These are phyloP conservation scores for Petromus typicus DNA, from an alignment of 2,113 vertebrate species.

Conservation along the genomic window DNA sequence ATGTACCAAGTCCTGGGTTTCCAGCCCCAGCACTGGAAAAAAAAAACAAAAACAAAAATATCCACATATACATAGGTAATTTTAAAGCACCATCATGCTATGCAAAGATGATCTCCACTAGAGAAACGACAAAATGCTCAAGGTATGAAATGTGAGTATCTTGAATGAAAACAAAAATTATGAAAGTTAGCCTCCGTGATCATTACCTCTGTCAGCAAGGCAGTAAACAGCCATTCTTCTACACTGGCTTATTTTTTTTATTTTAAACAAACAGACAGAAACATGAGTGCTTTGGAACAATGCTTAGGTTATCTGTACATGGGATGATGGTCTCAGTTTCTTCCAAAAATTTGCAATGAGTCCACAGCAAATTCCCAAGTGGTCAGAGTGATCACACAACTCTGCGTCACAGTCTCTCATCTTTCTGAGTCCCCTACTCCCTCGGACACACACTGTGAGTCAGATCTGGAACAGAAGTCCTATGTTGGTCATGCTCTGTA, in stretches of 20 bases:
- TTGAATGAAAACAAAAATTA: constrained; percentile 57
- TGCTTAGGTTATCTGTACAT: constrained; percentile 66
- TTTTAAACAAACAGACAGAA: not conserved
- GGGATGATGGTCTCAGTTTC: constrained; percentile 73
- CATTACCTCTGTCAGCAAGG: not conserved
- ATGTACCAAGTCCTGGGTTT: not conserved
- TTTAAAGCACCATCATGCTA: not conserved
- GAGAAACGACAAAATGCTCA: not conserved
- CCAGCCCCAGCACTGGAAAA: not conserved
- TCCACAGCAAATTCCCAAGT: constrained; percentile 79
- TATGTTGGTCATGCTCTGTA: not conserved
- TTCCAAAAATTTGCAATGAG: constrained; percentile 80
- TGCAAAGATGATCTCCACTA: not conserved
- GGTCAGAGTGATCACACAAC: constrained; percentile 77
- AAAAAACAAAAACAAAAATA: not conserved
- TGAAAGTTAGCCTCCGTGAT: constrained; percentile 51
- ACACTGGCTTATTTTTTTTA: constrained; percentile 61
- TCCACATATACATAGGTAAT: not conserved
- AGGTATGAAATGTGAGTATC: not conserved
- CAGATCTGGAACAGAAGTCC: not conserved
- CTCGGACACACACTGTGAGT: not conserved
- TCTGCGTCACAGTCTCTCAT: constrained; percentile 57
- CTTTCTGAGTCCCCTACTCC: constrained; percentile 59
- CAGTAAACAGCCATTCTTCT: constrained; percentile 53
- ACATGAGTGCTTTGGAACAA: constrained; percentile 64